Conservation (phyloP, 2,113 vertebrate genomes). For the Elachura formosa region DNA sequence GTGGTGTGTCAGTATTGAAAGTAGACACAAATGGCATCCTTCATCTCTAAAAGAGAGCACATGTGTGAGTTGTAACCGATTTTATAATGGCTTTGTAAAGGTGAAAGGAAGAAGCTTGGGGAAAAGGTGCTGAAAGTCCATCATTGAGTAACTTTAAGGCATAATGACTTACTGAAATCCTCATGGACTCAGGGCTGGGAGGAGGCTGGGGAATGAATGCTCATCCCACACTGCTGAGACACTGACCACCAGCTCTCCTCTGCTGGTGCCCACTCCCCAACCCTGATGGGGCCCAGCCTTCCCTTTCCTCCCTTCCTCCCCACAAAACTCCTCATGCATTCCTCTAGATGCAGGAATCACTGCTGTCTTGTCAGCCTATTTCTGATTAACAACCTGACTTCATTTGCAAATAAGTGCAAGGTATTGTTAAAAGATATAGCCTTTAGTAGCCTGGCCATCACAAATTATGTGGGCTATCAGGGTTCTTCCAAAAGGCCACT, state of each 20-base stretch:
- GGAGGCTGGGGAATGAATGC: rapidly evolving
- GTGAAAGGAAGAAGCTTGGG: neutral
- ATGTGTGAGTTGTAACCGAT: neutral
- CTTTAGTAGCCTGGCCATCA: neutral
- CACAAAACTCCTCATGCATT: neutral
- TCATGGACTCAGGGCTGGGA: rapidly evolving
- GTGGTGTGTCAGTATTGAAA: neutral
- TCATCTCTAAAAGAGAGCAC: neutral
- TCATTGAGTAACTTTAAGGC: neutral
- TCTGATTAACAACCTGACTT: neutral
- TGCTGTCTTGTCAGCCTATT: neutral
- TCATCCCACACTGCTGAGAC: rapidly evolving
- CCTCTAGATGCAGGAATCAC: neutral
- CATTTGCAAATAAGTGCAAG: rapidly evolving
- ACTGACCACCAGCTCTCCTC: rapidly evolving
- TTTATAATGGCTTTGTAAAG: neutral
- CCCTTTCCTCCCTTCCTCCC: neutral
- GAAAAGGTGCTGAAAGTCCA: neutral
- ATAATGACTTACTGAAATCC: neutral
- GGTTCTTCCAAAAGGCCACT: neutral
- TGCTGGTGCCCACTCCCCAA: neutral
- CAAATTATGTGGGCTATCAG: rapidly evolving
- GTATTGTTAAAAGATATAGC: neutral
- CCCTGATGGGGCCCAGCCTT: neutral
- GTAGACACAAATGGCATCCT: neutral